These are phyloP conservation scores for Zoroaster sp. DNA, from an alignment of 53 echinoderm and acorn worm genomes.

Conservation along the genomic window DNA sequence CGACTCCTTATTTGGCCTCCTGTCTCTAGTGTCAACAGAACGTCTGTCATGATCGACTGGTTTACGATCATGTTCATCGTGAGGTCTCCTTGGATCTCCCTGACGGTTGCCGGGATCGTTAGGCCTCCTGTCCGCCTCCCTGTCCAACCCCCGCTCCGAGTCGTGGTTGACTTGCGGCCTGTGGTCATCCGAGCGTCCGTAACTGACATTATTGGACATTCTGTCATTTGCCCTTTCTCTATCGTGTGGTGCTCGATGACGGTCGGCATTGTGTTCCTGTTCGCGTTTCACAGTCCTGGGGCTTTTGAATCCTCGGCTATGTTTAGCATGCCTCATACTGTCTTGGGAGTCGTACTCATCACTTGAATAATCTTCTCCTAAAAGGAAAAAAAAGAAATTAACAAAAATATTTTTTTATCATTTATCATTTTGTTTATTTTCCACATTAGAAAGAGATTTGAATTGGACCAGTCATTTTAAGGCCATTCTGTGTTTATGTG, in stretches of 20 bases:
- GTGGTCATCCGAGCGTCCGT: background rate
- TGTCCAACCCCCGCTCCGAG: slow-evolving; percentile 6
- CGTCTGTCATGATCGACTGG: slow-evolving; percentile 50
- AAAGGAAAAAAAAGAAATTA: background rate
- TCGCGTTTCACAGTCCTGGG: slow-evolving; percentile 28
- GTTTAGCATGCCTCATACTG: slow-evolving; percentile 40
- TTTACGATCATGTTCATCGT: slow-evolving; percentile 24
- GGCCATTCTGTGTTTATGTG: too few relatives aligned
- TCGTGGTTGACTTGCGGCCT: background rate
- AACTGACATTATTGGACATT: background rate
- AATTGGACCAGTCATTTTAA: too few relatives aligned
- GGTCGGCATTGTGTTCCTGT: background rate
- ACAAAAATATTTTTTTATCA: background rate
- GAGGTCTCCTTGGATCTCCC: slow-evolving; percentile 10
- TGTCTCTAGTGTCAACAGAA: slow-evolving; percentile 2
- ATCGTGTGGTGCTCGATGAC: background rate
- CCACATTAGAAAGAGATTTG: too few relatives aligned
- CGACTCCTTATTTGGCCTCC: slow-evolving; percentile 43
- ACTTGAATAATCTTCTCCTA: slow-evolving; percentile 44
- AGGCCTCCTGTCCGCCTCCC: slow-evolving; percentile 41
- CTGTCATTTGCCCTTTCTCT: background rate
- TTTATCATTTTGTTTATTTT: too few relatives aligned
- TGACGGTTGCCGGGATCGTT: slow-evolving; percentile 55
- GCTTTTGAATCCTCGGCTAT: background rate
- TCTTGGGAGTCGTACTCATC: slow-evolving; percentile 51